Evolutionary conservation across 2,888 invertebrate genomes (phyloP), one percentile per base, ranked within the genome.

Genomic region (Apeira syringaria): DNA sequence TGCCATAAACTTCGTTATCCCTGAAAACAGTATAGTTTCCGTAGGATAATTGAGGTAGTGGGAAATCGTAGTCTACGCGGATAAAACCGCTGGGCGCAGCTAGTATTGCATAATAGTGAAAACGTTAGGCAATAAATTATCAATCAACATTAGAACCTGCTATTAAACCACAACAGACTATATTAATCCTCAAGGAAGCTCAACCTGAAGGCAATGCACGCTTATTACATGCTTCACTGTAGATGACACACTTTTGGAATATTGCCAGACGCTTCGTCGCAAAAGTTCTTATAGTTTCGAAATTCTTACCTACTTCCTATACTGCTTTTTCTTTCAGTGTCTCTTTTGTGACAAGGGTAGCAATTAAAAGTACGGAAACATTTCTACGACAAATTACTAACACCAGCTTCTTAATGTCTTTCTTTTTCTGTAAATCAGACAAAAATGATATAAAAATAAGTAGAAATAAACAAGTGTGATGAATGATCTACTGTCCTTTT

Each of bases 231-330:
- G 50, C 49, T 32, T 31, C 28, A 34, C 32, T 41, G 50, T 36
- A 48, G 42, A 39, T 31, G 50, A 56, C 50, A 53, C 31, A 32
- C 38, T 44, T 38, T 56, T 56, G 56, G 56, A 56, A 30, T 33
- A 25, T 11, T 53, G 56, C 56, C 56, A 56, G 43, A 18, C 31
- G 32, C 28, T 44, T 42, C 31, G 39, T 37, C 37, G 41, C 17
- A 34, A 51, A 45, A 44, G 39, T 52, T 50, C 48, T 41, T 38
- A 34, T 48, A 45, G 36, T 38, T 37, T 44, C 27, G 36, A 25
- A 17, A 50, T 45, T 49, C 39, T 38, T 43, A 43, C 41, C 35
- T 20, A 46, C 37, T 27, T 40, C 17, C 33, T 36, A 11, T 12
- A 28, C 24, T 13, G 26, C 18, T 47, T n/a, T 53, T 53, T 48